Conservation (phyloP, 2,888 invertebrate species). For the Protonemura montana region DNA sequence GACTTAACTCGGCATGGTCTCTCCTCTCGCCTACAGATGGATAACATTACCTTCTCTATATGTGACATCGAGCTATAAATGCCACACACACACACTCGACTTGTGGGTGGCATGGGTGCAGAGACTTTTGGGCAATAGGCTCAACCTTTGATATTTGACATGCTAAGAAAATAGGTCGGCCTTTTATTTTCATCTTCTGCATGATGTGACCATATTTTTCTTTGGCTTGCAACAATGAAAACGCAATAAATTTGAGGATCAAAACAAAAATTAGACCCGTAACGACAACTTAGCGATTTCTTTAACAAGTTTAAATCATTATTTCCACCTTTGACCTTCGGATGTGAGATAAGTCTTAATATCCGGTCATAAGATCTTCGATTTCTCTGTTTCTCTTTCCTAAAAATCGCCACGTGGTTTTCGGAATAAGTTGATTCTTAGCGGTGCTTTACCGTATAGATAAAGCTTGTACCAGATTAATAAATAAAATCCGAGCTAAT, state of each 20-base stretch:
- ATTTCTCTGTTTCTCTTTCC: not conserved
- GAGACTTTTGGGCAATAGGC: not conserved
- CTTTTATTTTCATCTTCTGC: not conserved
- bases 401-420: not conserved
- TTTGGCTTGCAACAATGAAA: not conserved
- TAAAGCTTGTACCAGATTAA: not conserved
- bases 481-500: not conserved
- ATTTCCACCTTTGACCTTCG: not conserved
- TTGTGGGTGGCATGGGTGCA: not conserved
- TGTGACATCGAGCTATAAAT: not conserved
- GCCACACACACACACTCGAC: not conserved
- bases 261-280: not conserved
- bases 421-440: not conserved
- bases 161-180: not conserved
- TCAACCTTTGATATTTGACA: conserved; percentile 4
- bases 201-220: not conserved
- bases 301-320: not conserved
- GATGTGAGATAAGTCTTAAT: not conserved
- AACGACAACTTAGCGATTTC: not conserved
- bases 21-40: not conserved
- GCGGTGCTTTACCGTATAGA: not conserved
- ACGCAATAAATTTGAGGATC: not conserved
- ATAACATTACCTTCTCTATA: not conserved
- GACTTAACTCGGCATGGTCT: not conserved
- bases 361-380: not conserved